Conservation (phyloP, 2,797 vertebrate genomes). For the Malurus splendens region DNA sequence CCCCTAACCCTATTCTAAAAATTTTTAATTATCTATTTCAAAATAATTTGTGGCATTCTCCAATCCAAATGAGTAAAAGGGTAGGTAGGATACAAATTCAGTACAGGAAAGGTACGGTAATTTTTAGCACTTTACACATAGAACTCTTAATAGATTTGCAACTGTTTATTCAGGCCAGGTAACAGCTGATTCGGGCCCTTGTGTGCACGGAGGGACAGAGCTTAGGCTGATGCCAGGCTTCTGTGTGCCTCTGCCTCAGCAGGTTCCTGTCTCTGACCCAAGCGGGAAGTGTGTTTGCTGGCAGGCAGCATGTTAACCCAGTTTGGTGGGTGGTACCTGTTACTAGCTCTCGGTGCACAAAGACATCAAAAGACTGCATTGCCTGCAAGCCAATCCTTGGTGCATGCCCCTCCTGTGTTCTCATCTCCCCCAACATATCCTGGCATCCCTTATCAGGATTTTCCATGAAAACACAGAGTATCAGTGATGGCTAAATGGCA, state of each 20-base stretch:
- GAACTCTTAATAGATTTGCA: background rate
- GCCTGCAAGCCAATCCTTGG: background rate
- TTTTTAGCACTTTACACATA: background rate
- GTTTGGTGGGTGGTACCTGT: background rate
- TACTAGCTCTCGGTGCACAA: background rate
- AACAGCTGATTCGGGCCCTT: rapidly evolving
- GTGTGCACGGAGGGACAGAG: rapidly evolving
- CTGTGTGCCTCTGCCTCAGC: too few species aligned
- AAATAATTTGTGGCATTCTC: background rate
- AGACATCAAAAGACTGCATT: background rate
- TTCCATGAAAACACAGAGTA: background rate
- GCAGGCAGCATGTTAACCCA: background rate
- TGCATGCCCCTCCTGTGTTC: background rate
- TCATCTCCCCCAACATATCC: background rate
- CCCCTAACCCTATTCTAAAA: background rate
- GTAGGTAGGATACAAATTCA: background rate
- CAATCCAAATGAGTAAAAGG: background rate
- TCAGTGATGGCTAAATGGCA: rapidly evolving
- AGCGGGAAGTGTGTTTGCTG: background rate
- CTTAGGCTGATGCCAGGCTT: background rate
- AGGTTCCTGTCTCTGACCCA: background rate
- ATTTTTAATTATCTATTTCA: background rate
- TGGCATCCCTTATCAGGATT: background rate
- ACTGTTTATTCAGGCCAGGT: rapidly evolving
- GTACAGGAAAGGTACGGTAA: background rate